phyloP scores from a whole-genome alignment of 2,113 vertebrate genomes.

The Dryoscopus gambensis region DNA sequence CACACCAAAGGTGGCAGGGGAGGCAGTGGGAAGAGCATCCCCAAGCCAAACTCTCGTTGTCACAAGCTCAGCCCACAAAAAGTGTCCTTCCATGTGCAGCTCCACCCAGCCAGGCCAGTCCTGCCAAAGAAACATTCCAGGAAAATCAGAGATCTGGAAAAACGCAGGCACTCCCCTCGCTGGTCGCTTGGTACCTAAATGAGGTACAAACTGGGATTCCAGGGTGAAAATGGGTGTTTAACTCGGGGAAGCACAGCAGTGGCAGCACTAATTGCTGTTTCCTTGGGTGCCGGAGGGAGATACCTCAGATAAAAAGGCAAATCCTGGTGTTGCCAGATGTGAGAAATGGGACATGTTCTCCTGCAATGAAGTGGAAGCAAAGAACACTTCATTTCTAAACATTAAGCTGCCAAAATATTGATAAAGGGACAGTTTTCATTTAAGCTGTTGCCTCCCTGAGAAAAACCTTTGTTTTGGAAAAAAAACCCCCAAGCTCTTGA shows the following conservation, averaged over 20 bases:
- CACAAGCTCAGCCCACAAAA: background rate
- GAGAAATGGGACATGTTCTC: fast-evolving
- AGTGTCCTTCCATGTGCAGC: fast-evolving
- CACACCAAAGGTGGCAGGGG: background rate
- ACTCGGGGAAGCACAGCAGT: background rate
- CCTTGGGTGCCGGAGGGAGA: background rate
- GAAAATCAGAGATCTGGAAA: background rate
- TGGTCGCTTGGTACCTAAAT: background rate
- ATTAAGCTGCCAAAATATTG: background rate
- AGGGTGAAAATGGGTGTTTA: background rate
- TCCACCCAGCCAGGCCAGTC: background rate
- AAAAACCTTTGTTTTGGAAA: background rate
- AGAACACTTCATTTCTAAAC: background rate
- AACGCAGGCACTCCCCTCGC: fast-evolving
- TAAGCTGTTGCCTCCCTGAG: background rate
- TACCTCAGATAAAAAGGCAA: background rate
- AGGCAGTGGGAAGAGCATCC: background rate
- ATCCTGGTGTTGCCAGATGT: background rate
- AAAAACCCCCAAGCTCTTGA: background rate
- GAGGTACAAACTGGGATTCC: fast-evolving
- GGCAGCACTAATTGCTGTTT: background rate
- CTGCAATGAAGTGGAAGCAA: background rate
- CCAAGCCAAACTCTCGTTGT: background rate
- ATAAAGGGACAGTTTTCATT: fast-evolving
- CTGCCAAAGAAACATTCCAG: background rate